Evolutionary conservation across 2,797 vertebrate species (phyloP).

Genomic region (Hippocampus kuda): DNA sequence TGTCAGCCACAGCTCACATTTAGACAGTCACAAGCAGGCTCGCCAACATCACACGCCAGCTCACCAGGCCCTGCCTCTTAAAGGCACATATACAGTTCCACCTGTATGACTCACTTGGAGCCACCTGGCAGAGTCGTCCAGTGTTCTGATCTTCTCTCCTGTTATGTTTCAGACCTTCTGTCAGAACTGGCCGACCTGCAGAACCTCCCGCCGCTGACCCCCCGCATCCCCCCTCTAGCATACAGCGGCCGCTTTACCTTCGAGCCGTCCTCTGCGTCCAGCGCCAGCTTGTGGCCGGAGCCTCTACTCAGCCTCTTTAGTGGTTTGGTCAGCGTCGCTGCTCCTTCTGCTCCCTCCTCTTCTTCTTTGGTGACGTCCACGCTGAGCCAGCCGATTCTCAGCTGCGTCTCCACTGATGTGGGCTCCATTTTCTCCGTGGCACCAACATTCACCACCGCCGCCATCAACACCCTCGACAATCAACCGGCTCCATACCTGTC

Average conservation of each 20-base stretch:
- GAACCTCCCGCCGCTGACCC: conserved; percentile 27
- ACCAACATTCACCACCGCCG: conserved; percentile 19
- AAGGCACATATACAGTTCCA: too few species aligned
- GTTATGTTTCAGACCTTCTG: conserved; percentile 71
- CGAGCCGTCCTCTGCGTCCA: conserved; percentile 55
- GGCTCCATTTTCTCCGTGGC: conserved; percentile 31
- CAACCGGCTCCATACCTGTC: conserved; percentile 65
- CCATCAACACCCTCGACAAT: conserved; percentile 53
- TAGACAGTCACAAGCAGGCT: too few species aligned
- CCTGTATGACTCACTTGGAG: too few species aligned
- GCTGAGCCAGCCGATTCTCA: conserved; percentile 33
- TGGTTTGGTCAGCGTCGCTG: conserved; percentile 77
- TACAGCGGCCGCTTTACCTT: conserved; percentile 91
- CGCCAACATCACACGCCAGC: too few species aligned
- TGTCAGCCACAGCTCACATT: too few species aligned
- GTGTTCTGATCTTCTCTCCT: background rate
- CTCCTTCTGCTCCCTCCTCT: conserved; percentile 30
- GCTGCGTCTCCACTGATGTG: conserved; percentile 63
- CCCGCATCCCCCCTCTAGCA: conserved; percentile 74
- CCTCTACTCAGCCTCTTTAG: conserved; percentile 88
- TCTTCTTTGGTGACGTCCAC: conserved; percentile 45
- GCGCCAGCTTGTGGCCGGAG: conserved; percentile 83
- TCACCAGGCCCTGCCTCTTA: too few species aligned
- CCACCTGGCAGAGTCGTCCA: background rate
- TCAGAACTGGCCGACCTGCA: conserved; percentile 79